phyloP scores from a whole-genome alignment of 2,797 vertebrate genomes.

The Helostoma temminkii region DNA sequence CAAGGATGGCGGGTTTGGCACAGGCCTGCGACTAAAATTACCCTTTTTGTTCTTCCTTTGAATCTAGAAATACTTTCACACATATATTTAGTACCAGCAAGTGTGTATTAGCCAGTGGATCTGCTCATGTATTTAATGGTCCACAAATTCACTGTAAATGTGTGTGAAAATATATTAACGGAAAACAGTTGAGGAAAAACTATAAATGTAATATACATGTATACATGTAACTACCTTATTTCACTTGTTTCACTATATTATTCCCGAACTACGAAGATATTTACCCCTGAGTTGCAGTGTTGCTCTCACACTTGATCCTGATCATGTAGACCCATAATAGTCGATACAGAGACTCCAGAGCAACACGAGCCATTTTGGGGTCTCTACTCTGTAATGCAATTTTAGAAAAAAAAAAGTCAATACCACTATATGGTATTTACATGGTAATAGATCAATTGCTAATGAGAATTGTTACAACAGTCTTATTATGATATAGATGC shows the following conservation, averaged over 20 bases:
- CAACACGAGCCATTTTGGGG: constrained; percentile 99
- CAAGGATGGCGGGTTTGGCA: not conserved
- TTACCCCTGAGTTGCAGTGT: constrained; percentile 98
- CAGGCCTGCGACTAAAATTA: constrained; percentile 3
- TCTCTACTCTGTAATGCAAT: constrained; percentile 92
- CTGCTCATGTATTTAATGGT: not conserved
- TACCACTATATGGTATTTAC: too few relatives aligned
- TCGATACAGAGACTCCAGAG: constrained; percentile 98
- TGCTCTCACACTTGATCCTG: constrained; percentile 99
- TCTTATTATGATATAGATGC: too few relatives aligned
- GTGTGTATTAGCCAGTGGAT: not conserved
- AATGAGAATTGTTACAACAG: too few relatives aligned
- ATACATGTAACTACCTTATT: too few relatives aligned
- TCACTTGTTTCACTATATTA: not conserved
- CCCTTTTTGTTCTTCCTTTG: constrained; percentile 10
- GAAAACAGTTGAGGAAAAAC: not conserved
- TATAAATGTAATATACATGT: not conserved
- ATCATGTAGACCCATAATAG: constrained; percentile 99
- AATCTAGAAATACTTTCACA: constrained; percentile 22
- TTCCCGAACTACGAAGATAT: not conserved
- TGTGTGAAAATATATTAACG: too few relatives aligned
- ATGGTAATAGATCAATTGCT: too few relatives aligned
- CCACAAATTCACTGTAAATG: not conserved
- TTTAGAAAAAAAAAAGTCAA: not conserved
- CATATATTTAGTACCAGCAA: not conserved